These are phyloP conservation scores for Allophyes oxyacanthae DNA, from an alignment of 2,888 invertebrate genomes.

Conservation along the genomic window DNA sequence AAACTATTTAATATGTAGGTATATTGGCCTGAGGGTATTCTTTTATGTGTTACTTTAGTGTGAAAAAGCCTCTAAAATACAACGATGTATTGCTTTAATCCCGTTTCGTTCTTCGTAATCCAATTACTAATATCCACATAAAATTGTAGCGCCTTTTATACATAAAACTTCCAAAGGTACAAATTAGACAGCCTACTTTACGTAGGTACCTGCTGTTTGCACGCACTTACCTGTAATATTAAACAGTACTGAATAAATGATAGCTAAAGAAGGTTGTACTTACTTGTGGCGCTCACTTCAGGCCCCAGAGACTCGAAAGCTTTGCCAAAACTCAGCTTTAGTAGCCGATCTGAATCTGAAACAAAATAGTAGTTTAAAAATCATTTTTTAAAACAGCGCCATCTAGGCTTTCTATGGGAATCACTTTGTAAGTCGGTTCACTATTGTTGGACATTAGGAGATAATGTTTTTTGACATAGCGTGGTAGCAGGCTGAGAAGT, in stretches of 20 bases:
- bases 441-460: not conserved
- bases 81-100: conserved; percentile 24
- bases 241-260: conserved; percentile 52
- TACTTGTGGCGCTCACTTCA: conserved; percentile 93
- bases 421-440: not conserved
- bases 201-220: conserved; percentile 43
- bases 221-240: conserved; percentile 56
- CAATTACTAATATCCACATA: conserved; percentile 30
- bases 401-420: conserved; percentile 53
- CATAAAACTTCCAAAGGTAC: conserved; percentile 28
- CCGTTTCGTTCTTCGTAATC: conserved; percentile 7
- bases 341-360: conserved; percentile 85
- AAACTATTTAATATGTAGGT: too few species aligned
- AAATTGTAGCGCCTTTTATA: conserved; percentile 26
- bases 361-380: conserved; percentile 50
- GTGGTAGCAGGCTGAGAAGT: conserved; percentile 1
- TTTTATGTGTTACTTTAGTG: not conserved
- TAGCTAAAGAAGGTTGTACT: conserved; percentile 76
- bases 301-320: conserved; percentile 91
- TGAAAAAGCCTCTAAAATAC: not conserved
- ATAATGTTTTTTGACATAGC: not conserved
- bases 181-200: conserved; percentile 25
- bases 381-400: conserved; percentile 47
- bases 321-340: conserved; percentile 87
- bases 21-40: too few species aligned